These are phyloP conservation scores for Drusus annulatus DNA, from an alignment of 1,140 invertebrate species.

Conservation along the genomic window DNA sequence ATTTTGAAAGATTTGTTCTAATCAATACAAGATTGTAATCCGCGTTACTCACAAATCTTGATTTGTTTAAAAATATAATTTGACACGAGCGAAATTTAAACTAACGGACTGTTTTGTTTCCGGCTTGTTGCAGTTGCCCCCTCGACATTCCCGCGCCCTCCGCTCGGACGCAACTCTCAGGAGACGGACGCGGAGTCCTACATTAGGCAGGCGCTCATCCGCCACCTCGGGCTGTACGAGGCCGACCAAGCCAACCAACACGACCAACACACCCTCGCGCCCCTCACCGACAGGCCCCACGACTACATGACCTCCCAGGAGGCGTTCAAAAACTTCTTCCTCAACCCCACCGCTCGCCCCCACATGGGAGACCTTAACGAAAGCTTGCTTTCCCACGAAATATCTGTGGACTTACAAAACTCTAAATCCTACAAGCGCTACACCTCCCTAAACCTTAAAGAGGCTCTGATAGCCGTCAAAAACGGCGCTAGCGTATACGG, in stretches of 20 bases:
- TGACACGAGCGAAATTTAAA: constrained; percentile 54
- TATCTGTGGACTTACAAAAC: constrained; percentile 68
- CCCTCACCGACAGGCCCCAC: not conserved
- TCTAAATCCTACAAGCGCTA: constrained; percentile 70
- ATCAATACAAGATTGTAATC: too few species aligned
- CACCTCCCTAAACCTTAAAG: constrained; percentile 67
- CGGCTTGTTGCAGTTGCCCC: constrained; percentile 69
- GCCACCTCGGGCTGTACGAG: constrained; percentile 29
- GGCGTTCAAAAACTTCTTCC: constrained; percentile 41
- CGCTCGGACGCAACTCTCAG: constrained; percentile 63
- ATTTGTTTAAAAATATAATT: constrained; percentile 21
- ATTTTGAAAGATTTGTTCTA: too few species aligned
- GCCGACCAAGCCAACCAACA: not conserved
- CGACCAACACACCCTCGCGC: not conserved
- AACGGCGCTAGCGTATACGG: constrained; percentile 69
- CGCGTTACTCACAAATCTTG: not conserved
- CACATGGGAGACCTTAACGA: constrained; percentile 26
- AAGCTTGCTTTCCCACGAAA: constrained; percentile 60
- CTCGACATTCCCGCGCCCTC: constrained; percentile 61
- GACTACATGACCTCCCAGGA: constrained; percentile 36
- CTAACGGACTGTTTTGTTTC: constrained; percentile 68
- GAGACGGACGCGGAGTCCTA: constrained; percentile 24
- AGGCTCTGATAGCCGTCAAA: constrained; percentile 68
- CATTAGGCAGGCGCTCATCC: constrained; percentile 29
- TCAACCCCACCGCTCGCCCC: not conserved